Percentiles rank a stretch among this genome's conserved stretches.
Evolutionary conservation across 2,797 vertebrate genomes (phyloP).

Genomic region (Danio choprae): DNA sequence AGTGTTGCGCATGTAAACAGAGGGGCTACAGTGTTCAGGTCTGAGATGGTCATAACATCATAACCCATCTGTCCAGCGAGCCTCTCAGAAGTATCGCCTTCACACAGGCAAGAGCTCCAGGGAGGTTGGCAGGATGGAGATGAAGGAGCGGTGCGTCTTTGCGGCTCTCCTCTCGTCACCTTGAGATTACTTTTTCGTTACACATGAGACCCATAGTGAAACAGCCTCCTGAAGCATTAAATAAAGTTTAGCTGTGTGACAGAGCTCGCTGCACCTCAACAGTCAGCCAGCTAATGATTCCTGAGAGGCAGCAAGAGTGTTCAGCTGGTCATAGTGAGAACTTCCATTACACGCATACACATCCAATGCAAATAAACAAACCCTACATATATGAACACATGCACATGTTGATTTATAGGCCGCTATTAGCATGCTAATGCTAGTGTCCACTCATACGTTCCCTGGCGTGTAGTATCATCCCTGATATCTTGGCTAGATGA

Average conservation of each 20-base stretch:
- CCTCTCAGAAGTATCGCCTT: conserved; percentile 49
- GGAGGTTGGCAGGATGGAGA: conserved; percentile 45
- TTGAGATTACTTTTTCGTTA: conserved; percentile 69
- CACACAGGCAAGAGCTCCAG: conserved; percentile 50
- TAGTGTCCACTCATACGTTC: background rate
- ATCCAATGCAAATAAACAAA: conserved; percentile 39
- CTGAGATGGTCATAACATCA: conserved; percentile 4
- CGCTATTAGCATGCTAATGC: background rate
- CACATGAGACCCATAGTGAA: conserved; percentile 66
- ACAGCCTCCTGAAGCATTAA: conserved; percentile 69
- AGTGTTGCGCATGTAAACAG: background rate
- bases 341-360: conserved; percentile 19
- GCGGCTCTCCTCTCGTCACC: conserved; percentile 56
- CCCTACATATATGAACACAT: background rate
- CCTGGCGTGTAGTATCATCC: conserved; percentile 23
- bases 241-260: conserved; percentile 67
- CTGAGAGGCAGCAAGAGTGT: conserved; percentile 49
- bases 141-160: conserved; percentile 42
- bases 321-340: conserved; percentile 54
- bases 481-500: conserved; percentile 49
- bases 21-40: background rate
- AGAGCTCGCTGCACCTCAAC: conserved; percentile 62
- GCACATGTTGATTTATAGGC: background rate
- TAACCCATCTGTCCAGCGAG: conserved; percentile 17
- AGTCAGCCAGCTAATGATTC: conserved; percentile 67